Base-by-base conservation (phyloP, 2,888 invertebrate genomes). In the Eurytoma californica region DNA sequence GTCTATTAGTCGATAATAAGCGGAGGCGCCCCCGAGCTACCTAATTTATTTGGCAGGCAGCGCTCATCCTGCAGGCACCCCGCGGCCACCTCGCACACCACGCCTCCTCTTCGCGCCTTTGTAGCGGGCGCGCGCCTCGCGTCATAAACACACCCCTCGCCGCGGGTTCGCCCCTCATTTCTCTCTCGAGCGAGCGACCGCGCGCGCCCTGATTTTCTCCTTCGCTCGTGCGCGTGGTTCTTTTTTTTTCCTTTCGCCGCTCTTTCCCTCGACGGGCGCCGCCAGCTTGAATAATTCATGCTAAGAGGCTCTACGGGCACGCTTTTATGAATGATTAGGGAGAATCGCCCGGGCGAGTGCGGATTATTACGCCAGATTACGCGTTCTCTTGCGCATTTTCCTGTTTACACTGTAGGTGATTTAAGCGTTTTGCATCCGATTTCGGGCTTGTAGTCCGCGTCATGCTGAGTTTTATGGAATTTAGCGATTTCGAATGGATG, bases 31-130 rank as follows among this genome's bases (percentile, higher is more conserved):
- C 85, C 85, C 84, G 85, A 82, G 84, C 86, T 84, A 86, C 88
- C 88, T 89, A 89, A 89, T 88, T 89, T 88, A 89, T 87, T 83
- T 39, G 39, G 3, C 30, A 30, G 30, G 30, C 30, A 0, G 30
- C 30, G 39, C 39, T 7, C 39, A 39, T 39, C 9, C 39, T 39
- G 39, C 39, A 39, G 39, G 82, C 77, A 80, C 84, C 86, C 86
- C 86, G 85, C 86, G 83, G 84, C 84, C 69, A 83, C 85, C 89
- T 87, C 55, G n/a, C 87, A 89, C 88, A 89, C 88, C 88, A 87
- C 88, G 87, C 89, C 89, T 86, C 86, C 85, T 84, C 84, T 84
- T 82, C 39, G 39, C 39, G 39, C 39, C 39, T 39, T 39, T 39
- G 39, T 39, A 39, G 39, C 39, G 39, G 61, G 20, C 30, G 61